Base-by-base conservation (phyloP, 2,888 invertebrate genomes). In the Sympetrum striolatum region DNA sequence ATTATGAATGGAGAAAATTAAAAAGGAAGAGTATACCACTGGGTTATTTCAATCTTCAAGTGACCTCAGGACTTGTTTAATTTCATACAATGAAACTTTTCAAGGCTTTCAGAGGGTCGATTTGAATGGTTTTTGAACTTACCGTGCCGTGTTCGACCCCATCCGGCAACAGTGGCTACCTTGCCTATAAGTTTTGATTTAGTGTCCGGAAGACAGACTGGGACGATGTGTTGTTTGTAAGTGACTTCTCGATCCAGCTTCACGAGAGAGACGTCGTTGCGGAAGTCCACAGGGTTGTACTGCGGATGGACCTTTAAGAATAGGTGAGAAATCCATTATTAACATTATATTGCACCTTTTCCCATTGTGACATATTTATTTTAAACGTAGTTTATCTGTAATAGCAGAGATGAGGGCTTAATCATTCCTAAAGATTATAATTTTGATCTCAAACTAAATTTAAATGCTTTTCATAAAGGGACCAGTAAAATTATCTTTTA, bases 201-300 rank as follows among this genome's bases (percentile, higher is more conserved):
- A 96, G 96, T 91, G 96, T 96, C 93, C 31, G 98, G 98, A 79
- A 98, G 94, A 93, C 98, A 98, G 12, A 98, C 98, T 1, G 98
- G 98, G 81, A 98, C 95, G 91, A 98, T 98, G 93, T 98, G 98
- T 92, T 98, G 98, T 92, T 98, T 98, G 93, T 97, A 98, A 31
- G 96, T 95, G 3, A 98, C 98, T 44, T 96, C 96, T 90, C 97
- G 95, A 91, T 97, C 97, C 39, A 98, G 94, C 92, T 97, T 97
- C 0, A 98, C 96, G 15, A 98, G 93, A 0, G 98, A 98, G 80
- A 98, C 96, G 92, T 98, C 98, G 93, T 98, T 98, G 92, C 97
- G 96, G 93, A 98, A 98, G 94, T 98, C 98, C 0, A 97, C 96
- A 0, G 98, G 97, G 92, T 98, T 98, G 93, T 98, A 98, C 90